phyloP scores from a whole-genome alignment of 2,113 vertebrate genomes.

The Ascaphus truei region DNA sequence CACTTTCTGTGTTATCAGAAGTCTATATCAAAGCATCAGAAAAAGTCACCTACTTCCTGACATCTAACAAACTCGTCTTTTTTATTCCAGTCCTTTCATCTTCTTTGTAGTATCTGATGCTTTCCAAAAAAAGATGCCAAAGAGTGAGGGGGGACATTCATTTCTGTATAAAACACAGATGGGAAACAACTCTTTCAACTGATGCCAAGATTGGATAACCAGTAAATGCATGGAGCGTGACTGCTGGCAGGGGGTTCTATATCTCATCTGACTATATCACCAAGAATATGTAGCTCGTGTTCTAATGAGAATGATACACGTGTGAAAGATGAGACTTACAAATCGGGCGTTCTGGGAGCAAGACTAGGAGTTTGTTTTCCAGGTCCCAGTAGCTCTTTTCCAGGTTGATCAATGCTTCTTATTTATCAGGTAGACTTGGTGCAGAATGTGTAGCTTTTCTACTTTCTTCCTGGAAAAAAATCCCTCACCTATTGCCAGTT shows the following conservation, averaged over 20 bases:
- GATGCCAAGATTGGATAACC: not conserved
- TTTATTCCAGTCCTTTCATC: not conserved
- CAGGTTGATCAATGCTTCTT: too few relatives aligned
- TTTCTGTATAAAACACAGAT: constrained; percentile 5
- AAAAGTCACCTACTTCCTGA: too few relatives aligned
- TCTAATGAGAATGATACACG: too few relatives aligned
- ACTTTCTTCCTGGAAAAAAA: too few relatives aligned
- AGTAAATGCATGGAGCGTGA: not conserved
- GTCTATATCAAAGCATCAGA: not conserved
- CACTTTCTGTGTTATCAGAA: not conserved
- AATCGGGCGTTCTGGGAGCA: too few relatives aligned
- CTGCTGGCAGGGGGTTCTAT: not conserved
- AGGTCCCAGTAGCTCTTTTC: too few relatives aligned
- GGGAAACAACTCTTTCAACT: constrained; percentile 16
- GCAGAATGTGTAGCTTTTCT: too few relatives aligned
- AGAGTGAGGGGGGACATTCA: constrained; percentile 6
- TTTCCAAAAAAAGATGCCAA: not conserved
- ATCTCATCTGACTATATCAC: not conserved
- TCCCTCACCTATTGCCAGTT: too few relatives aligned
- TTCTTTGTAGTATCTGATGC: not conserved
- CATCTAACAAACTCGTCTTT: not conserved
- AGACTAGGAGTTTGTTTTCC: too few relatives aligned
- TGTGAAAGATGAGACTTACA: too few relatives aligned
- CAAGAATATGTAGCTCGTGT: too few relatives aligned
- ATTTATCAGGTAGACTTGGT: too few relatives aligned